Evolutionary conservation across 2,888 invertebrate species (phyloP).

Genomic region (Baccha elongata): DNA sequence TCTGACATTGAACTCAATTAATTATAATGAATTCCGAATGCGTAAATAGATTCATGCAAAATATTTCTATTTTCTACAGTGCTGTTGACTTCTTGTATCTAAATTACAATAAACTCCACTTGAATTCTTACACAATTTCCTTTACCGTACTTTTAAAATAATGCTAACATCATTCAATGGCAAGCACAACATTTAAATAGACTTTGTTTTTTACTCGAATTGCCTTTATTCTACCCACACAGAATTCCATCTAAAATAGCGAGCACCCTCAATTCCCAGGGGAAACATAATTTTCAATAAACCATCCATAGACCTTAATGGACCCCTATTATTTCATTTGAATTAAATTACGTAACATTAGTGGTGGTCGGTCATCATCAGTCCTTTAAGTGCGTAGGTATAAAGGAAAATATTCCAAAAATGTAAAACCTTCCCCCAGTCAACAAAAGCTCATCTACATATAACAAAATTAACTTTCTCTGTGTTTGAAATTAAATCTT

Average conservation of each 20-base stretch:
- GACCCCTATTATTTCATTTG: slow-evolving; percentile 1
- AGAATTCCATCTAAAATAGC: neutral
- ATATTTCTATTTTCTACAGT: too few relatives aligned
- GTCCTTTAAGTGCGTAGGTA: neutral
- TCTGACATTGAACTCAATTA: too few relatives aligned
- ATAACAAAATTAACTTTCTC: neutral
- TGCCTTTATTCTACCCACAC: slow-evolving; percentile 7
- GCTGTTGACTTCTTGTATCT: too few relatives aligned
- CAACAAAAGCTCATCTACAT: neutral
- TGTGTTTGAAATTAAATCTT: slow-evolving; percentile 4
- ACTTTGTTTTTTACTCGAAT: too few relatives aligned
- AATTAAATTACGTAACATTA: slow-evolving; percentile 12
- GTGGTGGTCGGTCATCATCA: neutral
- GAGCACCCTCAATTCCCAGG: neutral
- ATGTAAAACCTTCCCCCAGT: neutral
- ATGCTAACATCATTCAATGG: too few relatives aligned
- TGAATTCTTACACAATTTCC: too few relatives aligned
- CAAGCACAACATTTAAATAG: too few relatives aligned
- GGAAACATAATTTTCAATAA: slow-evolving; percentile 11
- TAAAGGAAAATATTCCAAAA: neutral
- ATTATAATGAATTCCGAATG: too few relatives aligned
- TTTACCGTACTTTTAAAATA: too few relatives aligned
- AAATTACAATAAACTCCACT: too few relatives aligned
- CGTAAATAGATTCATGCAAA: too few relatives aligned
- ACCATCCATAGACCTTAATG: slow-evolving; percentile 3